phyloP scores from a whole-genome alignment of 1,140 invertebrate genomes.

The Halesus radiatus region DNA sequence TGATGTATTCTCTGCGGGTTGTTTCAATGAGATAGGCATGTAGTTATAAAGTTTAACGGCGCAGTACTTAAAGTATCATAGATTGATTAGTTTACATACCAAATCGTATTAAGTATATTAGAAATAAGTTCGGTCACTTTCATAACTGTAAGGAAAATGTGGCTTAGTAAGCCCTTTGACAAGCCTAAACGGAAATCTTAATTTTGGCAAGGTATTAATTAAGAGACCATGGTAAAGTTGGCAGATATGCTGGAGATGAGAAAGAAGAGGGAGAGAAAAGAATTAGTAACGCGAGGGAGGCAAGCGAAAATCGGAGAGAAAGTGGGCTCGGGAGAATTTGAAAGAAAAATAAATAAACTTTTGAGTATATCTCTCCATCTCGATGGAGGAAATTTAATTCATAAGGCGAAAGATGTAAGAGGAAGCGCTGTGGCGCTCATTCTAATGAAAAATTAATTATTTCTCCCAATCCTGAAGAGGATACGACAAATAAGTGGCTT shows the following conservation, averaged over 20 bases:
- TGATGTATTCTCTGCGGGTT: too few species aligned
- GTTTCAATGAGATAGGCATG: too few species aligned
- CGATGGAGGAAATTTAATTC: not conserved
- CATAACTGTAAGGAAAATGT: too few species aligned
- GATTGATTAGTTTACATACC: too few species aligned
- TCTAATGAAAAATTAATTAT: conserved; percentile 25
- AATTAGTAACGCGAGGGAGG: conserved; percentile 3
- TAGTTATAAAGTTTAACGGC: too few species aligned
- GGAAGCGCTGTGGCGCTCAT: not conserved
- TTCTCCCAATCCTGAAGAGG: not conserved
- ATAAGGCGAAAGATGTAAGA: conserved; percentile 4
- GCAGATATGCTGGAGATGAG: not conserved
- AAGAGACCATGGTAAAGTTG: conserved; percentile 60
- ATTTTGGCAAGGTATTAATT: conserved; percentile 74
- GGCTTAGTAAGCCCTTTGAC: conserved; percentile 40
- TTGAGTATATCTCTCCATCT: too few species aligned
- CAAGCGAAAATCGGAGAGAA: not conserved
- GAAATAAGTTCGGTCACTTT: too few species aligned
- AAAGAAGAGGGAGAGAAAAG: conserved; percentile 1
- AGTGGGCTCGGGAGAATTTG: not conserved
- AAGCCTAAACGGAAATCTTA: conserved; percentile 68
- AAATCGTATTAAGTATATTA: too few species aligned
- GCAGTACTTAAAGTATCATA: too few species aligned
- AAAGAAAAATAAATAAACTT: conserved; percentile 7
- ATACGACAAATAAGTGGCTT: too few species aligned